Base-by-base conservation (phyloP, 1,140 invertebrate genomes). In the Eumaeus atala region DNA sequence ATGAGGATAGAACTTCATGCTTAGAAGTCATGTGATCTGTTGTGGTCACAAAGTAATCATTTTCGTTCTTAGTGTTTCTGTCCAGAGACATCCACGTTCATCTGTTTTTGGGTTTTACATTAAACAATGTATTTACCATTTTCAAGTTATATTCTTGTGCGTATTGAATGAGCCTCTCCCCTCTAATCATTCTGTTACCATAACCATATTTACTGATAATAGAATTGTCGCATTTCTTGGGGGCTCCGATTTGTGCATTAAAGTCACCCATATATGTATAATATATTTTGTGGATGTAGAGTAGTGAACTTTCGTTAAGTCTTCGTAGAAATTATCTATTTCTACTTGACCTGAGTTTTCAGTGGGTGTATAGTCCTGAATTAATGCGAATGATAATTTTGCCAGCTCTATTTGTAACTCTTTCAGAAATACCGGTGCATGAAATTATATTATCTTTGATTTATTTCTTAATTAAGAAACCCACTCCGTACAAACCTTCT, bases 71-170 rank as follows among this genome's bases (percentile, higher is more conserved):
- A 44, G 55, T 67, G 12, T 67, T 69, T 62, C 56, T 64, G 10
- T 71, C 61, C 18, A 66, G 64, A 34, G 65, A 74, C 5, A 65
- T 72, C 67, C 67, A 72, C 28, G 72, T 70, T 67, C 67, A 72
- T 42, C 66, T 18, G 7, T 64, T n/a, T 64, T 67, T 63, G 12
- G 42, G 35, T 56, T 74, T 72, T 49, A 59, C 16, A 6, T 70
- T 68, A 40, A 74, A 71, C 68, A 74, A 71, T 34, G 64, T 68
- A 11, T 69, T 68, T 21, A 57, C 51, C 14, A 66, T 64, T 65
- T 69, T 72, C 16, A 68, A 37, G 9, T 66, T 66, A 28, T 69
- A 54, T 47, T 72, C 62, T 0, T 64, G 40, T 12, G 66, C 62
- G 34, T 66, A 72, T 36, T 66, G 66, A 34, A 72, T 66, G 0